Base-by-base conservation (phyloP, 2,797 vertebrate species). In the Rhodeus uyekii region DNA sequence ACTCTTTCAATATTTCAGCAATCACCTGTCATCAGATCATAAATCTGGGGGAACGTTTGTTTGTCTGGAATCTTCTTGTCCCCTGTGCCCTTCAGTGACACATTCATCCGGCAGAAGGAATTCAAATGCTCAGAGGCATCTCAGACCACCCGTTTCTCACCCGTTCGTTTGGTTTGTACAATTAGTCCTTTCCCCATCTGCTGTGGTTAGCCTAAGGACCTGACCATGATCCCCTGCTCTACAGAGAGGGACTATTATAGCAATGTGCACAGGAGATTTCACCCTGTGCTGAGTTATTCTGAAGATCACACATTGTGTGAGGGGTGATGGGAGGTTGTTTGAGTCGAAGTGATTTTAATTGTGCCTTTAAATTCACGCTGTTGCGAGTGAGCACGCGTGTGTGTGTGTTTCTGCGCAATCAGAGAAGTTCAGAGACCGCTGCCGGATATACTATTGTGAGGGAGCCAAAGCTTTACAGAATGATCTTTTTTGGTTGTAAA, bases 401-500 rank as follows among this genome's bases (percentile, higher is more conserved):
- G 12, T 42, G 84, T 72, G 75, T 34, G 32, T 84, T 84, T 87
- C 55, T 55, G 76, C 46, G 68, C 81, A 86, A 85, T 87, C 64
- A 29, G 72, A 75, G 74, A 74, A 71, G 84, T 82, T 82, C 80
- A 89, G 64, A 84, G 76, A 88, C 14, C 14, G 88, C 93, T 91
- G 86, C 83, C 88, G 91, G 92, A 87, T 83, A 88, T 83, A 88
- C 89, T 80, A 85, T 88, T 86, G 89, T 85, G 87, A 86, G 83
- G 89, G 88, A 82, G 90, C 88, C 89, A 87, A 90, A 87, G 84
- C 86, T 89, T 86, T 85, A 72, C 85, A 85, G 73, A 84, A 81
- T 91, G 89, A 89, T 91, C 89, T 92, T 94, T 91, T 84, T 89
- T 85, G 82, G 83, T 87, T 80, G 80, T 84, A 88, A 89, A 90